These are phyloP conservation scores for Lemur catta DNA, from an alignment of 2,797 vertebrate species.

Conservation along the genomic window DNA sequence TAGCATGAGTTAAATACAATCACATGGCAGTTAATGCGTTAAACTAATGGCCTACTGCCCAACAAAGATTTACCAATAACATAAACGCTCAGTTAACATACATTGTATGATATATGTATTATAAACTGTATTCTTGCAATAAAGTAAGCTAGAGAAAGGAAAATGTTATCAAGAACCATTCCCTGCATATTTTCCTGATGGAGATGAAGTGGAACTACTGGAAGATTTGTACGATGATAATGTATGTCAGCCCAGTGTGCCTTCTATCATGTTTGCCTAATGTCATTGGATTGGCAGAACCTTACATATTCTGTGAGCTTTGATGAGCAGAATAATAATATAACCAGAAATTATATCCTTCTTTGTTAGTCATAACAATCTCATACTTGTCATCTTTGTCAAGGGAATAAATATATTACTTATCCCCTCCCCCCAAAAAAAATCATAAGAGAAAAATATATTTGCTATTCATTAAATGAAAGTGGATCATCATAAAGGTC, in stretches of 20 bases:
- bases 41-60: neutral
- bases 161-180: constrained; percentile 84
- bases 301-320: neutral
- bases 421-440: neutral
- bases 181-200: constrained; percentile 94
- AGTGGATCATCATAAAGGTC: neutral
- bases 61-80: neutral
- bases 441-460: neutral
- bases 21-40: no score
- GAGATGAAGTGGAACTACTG: constrained; percentile 89
- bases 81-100: neutral
- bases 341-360: neutral
- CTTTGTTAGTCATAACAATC: neutral
- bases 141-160: neutral
- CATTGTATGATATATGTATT: neutral
- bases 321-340: neutral
- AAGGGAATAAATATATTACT: neutral
- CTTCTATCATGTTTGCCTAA: constrained; percentile 66
- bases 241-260: constrained; percentile 75
- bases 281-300: neutral
- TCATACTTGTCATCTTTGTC: neutral
- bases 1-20: no score
- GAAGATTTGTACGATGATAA: constrained; percentile 93
- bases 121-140: neutral
- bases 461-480: neutral